Percentiles rank a stretch among this genome's conserved stretches.
phyloP scores from a whole-genome alignment of 2,888 invertebrate species.

The Spodoptera littoralis region DNA sequence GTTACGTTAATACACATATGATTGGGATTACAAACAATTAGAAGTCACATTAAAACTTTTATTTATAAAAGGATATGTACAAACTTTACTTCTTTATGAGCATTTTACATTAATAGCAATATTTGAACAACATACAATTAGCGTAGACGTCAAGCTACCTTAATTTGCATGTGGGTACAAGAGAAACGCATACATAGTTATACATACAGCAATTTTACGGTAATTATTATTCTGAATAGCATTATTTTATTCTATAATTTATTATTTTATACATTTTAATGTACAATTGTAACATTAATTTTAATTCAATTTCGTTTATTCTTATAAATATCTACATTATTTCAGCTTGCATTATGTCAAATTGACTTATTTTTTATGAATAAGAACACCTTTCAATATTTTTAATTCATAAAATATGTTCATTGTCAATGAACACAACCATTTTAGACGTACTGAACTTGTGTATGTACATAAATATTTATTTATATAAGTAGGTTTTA shows the following conservation, averaged over 20 bases:
- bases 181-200: slow-evolving; percentile 61
- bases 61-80: slow-evolving; percentile 69
- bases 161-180: slow-evolving; percentile 59
- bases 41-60: slow-evolving; percentile 57
- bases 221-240: neutral
- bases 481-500: too few relatives aligned
- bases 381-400: too few relatives aligned
- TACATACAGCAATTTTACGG: slow-evolving; percentile 3
- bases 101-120: slow-evolving; percentile 37
- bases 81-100: slow-evolving; percentile 55
- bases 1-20: neutral
- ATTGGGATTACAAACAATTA: slow-evolving; percentile 11
- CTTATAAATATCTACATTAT: too few relatives aligned
- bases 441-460: too few relatives aligned
- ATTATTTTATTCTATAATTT: slow-evolving; percentile 13
- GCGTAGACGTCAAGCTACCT: slow-evolving; percentile 13
- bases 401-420: too few relatives aligned
- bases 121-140: slow-evolving; percentile 24
- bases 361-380: too few relatives aligned
- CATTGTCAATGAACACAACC: too few relatives aligned
- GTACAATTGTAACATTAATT: slow-evolving; percentile 7
- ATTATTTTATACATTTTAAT: slow-evolving; percentile 11
- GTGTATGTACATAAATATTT: too few relatives aligned
- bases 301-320: neutral
- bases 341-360: too few relatives aligned